Percentiles rank a stretch among this genome's conserved stretches.
Conservation (phyloP, 2,113 vertebrate genomes). For the Scytalopus superciliaris region DNA sequence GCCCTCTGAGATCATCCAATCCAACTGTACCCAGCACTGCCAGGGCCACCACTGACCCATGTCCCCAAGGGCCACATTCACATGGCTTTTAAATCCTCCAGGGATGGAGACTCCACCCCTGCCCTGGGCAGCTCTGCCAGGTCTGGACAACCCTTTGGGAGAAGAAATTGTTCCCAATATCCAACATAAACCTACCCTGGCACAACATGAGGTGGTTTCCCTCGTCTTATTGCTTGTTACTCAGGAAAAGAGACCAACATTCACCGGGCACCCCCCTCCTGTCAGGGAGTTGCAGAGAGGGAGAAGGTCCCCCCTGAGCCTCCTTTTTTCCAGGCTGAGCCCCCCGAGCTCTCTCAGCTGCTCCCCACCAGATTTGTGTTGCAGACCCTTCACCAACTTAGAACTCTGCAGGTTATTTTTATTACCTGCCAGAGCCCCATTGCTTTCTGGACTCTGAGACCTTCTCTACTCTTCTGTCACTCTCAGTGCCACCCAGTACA, state of each 20-base stretch:
- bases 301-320: background rate
- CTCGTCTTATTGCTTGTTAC: background rate
- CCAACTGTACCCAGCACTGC: background rate
- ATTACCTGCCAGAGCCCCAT: background rate
- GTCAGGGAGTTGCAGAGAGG: background rate
- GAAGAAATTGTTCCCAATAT: background rate
- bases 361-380: background rate
- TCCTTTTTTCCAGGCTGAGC: background rate
- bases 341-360: background rate
- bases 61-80: background rate
- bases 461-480: background rate
- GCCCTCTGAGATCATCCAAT: background rate
- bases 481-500: background rate
- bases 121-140: background rate
- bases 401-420: background rate
- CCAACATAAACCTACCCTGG: background rate
- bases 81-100: background rate
- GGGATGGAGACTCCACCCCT: background rate
- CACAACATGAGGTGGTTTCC: fast-evolving
- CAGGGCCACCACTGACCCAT: background rate
- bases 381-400: background rate
- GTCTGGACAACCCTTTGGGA: background rate
- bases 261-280: background rate
- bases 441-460: background rate
- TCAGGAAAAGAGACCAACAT: fast-evolving